Percentiles rank a stretch among this genome's conserved stretches.
These are phyloP conservation scores for Smithornis capensis DNA, from an alignment of 2,113 vertebrate species.

Conservation along the genomic window DNA sequence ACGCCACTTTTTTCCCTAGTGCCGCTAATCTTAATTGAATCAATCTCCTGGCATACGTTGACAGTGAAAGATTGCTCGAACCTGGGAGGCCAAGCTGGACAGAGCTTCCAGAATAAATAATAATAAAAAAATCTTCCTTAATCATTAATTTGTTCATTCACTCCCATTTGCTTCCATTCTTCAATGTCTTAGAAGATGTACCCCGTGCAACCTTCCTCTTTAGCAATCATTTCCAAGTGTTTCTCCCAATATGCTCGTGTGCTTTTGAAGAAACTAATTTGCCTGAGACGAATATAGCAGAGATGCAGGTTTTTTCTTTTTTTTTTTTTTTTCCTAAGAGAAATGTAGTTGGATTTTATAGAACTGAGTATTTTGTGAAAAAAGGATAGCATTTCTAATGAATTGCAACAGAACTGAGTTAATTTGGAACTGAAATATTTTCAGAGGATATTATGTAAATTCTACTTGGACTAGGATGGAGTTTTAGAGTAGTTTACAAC, in stretches of 20 bases:
- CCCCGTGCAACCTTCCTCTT: constrained; percentile 55
- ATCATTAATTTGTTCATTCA: constrained; percentile 89
- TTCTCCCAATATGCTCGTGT: constrained; percentile 37
- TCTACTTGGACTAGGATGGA: not conserved
- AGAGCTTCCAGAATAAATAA: constrained; percentile 73
- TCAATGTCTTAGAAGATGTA: constrained; percentile 82
- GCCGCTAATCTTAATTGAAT: constrained; percentile 99
- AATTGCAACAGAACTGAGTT: not conserved
- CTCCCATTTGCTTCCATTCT: constrained; percentile 82
- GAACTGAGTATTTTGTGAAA: not conserved
- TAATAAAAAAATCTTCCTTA: constrained; percentile 74
- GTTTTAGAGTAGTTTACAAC: not conserved
- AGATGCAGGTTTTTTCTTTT: not conserved
- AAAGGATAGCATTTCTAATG: not conserved
- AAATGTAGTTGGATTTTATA: constrained; percentile 29
- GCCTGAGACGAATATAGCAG: constrained; percentile 26
- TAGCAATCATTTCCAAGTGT: constrained; percentile 74
- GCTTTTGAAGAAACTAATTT: constrained; percentile 71
- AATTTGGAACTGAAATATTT: not conserved
- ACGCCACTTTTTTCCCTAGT: constrained; percentile 76
- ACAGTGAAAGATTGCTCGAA: constrained; percentile 97
- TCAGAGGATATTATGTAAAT: not conserved
- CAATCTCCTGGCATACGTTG: constrained; percentile 92
- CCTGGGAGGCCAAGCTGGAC: constrained; percentile 90
- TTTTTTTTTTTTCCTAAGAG: not conserved